Evolutionary conservation across 1,140 invertebrate species (phyloP).

Genomic region (Campoletis sonorensis): DNA sequence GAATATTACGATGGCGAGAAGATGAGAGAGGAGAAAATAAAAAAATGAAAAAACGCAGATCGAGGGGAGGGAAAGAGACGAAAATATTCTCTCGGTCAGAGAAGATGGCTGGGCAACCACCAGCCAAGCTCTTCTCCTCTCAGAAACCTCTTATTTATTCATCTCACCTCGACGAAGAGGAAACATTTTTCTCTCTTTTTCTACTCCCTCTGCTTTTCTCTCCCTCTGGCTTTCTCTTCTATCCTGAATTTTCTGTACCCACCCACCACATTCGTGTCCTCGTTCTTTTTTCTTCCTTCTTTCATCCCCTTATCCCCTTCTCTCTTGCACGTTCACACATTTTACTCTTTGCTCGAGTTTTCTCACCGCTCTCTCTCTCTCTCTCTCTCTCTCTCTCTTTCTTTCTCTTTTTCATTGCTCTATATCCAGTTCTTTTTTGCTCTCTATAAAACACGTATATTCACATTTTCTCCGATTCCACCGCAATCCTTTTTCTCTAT

Average conservation of each 20-base stretch:
- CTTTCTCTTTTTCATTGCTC: conserved; percentile 25
- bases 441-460: background rate
- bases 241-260: conserved; percentile 20
- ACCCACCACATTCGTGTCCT: conserved; percentile 18
- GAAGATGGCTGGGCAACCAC: conserved; percentile 48
- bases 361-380: background rate
- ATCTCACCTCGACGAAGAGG: conserved; percentile 69
- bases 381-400: conserved; percentile 31
- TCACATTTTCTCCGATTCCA: conserved; percentile 2
- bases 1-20: conserved; percentile 7
- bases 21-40: background rate
- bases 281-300: conserved; percentile 5
- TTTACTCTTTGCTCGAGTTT: conserved; percentile 39
- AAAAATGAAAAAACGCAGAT: background rate
- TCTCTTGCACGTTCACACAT: conserved; percentile 32
- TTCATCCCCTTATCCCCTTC: conserved; percentile 45
- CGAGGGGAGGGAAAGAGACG: conserved; percentile 4
- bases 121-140: conserved; percentile 62
- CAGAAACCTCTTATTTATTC: conserved; percentile 76
- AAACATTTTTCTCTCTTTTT: conserved; percentile 26
- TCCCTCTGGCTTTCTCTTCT: background rate
- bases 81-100: conserved; percentile 26
- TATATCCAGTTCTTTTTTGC: background rate
- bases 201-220: conserved; percentile 38
- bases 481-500: conserved; percentile 13